Conservation (phyloP, 2,888 invertebrate species). For the Tigriopus californicus region DNA sequence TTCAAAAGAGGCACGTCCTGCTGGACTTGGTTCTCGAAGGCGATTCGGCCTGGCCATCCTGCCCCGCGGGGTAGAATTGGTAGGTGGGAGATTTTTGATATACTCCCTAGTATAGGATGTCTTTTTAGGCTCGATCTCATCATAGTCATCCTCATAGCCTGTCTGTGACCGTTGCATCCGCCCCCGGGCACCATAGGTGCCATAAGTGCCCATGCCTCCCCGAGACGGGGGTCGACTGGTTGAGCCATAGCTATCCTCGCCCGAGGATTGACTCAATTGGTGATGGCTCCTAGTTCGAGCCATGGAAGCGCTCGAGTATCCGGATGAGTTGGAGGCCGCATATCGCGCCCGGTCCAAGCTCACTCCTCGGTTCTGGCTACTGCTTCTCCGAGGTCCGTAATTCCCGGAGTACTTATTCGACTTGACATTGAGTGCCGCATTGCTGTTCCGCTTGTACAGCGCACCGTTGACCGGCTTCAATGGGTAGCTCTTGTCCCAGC, state of each 20-base stretch:
- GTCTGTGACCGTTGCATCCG: no score
- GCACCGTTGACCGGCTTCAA: slow-evolving; percentile 24
- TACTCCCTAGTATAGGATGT: slow-evolving; percentile 10
- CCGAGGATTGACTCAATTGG: background rate
- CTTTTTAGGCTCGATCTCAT: background rate
- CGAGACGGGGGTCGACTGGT: background rate
- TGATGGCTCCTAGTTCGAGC: background rate
- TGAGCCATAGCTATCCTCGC: slow-evolving; percentile 1
- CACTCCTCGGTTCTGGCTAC: background rate
- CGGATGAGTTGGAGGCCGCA: no score
- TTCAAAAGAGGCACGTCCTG: background rate
- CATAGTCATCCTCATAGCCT: no score
- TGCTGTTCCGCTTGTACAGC: background rate
- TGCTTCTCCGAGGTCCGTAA: background rate
- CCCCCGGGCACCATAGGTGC: background rate
- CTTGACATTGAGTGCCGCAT: background rate
- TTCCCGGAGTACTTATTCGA: background rate
- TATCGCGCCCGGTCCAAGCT: slow-evolving; percentile 1
- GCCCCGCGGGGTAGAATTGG: background rate
- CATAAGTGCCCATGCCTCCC: background rate
- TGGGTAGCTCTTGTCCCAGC: slow-evolving; percentile 23
- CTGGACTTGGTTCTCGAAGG: background rate
- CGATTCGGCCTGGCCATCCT: background rate
- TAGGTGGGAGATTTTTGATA: slow-evolving; percentile 5
- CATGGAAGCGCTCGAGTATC: background rate